phyloP scores from a whole-genome alignment of 2,888 invertebrate genomes.

The Teinopalpus imperialis region DNA sequence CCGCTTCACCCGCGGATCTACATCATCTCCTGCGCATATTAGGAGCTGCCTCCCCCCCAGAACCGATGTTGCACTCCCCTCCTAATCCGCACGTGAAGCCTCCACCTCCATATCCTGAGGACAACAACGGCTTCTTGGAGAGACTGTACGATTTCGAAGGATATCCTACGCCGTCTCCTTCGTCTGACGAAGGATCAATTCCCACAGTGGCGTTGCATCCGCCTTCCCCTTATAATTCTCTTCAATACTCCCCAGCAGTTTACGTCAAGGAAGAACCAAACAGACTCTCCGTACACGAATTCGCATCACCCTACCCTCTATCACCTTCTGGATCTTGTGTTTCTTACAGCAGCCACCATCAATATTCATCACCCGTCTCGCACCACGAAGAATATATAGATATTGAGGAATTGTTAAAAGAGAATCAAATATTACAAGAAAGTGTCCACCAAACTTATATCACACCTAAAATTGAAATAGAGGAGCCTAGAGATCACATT shows the following conservation, averaged over 20 bases:
- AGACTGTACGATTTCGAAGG: slow-evolving; percentile 76
- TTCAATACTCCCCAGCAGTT: slow-evolving; percentile 58
- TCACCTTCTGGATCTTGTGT: slow-evolving; percentile 82
- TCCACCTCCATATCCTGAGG: slow-evolving; percentile 70
- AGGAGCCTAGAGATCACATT: slow-evolving; percentile 86
- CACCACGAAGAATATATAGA: slow-evolving; percentile 84
- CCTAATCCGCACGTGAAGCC: slow-evolving; percentile 70
- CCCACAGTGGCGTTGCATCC: slow-evolving; percentile 82
- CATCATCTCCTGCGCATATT: slow-evolving; percentile 72
- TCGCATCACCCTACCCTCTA: slow-evolving; percentile 75
- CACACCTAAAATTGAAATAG: slow-evolving; percentile 81
- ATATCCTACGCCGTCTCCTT: slow-evolving; percentile 75
- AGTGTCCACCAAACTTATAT: slow-evolving; percentile 64
- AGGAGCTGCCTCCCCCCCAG: slow-evolving; percentile 75
- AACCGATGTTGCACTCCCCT: slow-evolving; percentile 73
- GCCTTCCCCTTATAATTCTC: slow-evolving; percentile 77
- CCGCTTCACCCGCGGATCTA: slow-evolving; percentile 77
- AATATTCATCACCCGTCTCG: slow-evolving; percentile 76
- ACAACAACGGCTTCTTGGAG: slow-evolving; percentile 61
- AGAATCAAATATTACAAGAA: slow-evolving; percentile 78
- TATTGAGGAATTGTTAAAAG: slow-evolving; percentile 82
- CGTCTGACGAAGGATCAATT: slow-evolving; percentile 79
- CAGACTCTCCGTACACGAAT: slow-evolving; percentile 74
- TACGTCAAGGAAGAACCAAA: slow-evolving; percentile 80
- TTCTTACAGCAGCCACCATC: slow-evolving; percentile 82